Evolutionary conservation across 2,113 vertebrate species (phyloP).

Genomic region (Nothoprocta perdicaria): DNA sequence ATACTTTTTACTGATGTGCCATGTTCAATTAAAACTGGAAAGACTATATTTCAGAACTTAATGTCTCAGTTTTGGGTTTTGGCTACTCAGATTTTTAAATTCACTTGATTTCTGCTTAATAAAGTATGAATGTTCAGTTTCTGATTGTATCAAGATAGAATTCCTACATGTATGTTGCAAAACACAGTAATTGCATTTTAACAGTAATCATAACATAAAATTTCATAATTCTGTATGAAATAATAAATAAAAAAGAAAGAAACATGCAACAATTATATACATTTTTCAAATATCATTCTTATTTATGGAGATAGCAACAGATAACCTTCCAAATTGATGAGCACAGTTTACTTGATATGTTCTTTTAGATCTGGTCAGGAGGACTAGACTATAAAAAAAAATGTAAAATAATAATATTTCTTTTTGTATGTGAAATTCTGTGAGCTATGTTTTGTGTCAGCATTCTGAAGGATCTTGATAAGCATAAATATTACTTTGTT

Average conservation of each 20-base stretch:
- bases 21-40: background rate
- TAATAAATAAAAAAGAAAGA: background rate
- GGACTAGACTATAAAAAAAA: background rate
- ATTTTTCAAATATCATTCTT: background rate
- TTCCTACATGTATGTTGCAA: background rate
- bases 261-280: background rate
- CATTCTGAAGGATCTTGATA: background rate
- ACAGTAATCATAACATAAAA: background rate
- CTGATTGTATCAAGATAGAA: background rate
- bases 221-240: background rate
- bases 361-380: background rate
- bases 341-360: too few species aligned
- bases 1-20: background rate
- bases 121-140: background rate
- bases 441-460: background rate
- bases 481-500: background rate
- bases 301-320: background rate
- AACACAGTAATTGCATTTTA: background rate
- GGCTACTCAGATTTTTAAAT: background rate
- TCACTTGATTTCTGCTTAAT: background rate
- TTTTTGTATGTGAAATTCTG: background rate
- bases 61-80: background rate
- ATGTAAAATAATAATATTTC: background rate
- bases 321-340: fast-evolving
- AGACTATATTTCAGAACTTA: background rate